These are phyloP conservation scores for Patagioenas fasciata DNA, from an alignment of 2,113 vertebrate genomes.

Conservation along the genomic window DNA sequence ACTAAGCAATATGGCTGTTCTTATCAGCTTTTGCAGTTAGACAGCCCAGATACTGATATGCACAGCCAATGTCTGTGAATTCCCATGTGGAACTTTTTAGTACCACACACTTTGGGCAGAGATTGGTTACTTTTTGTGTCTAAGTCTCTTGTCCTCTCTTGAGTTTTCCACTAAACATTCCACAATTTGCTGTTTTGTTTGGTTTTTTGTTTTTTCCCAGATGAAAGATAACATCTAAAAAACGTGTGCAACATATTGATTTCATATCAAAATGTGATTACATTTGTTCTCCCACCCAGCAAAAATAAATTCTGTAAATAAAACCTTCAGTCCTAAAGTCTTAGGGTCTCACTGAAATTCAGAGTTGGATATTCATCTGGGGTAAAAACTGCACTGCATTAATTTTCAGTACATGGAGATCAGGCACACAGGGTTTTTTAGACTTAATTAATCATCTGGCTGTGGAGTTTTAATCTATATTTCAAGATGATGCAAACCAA, in stretches of 20 bases:
- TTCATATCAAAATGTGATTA: neutral
- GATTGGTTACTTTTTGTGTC: neutral
- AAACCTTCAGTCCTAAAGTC: neutral
- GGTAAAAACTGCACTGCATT: neutral
- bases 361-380: neutral
- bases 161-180: neutral
- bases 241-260: neutral
- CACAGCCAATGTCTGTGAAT: neutral
- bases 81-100: neutral
- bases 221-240: neutral
- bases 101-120: neutral
- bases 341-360: neutral
- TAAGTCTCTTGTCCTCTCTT: neutral
- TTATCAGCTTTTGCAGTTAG: neutral
- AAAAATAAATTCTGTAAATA: neutral
- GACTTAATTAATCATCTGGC: slow-evolving; percentile 42
- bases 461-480: slow-evolving; percentile 53
- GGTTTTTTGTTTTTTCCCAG: neutral
- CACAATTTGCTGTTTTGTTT: neutral
- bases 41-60: neutral
- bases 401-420: neutral
- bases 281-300: neutral
- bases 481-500: slow-evolving; percentile 51
- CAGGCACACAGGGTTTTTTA: neutral
- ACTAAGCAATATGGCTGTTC: neutral